phyloP scores from a whole-genome alignment of 1,140 invertebrate species.

The Drosophila micromelanica region DNA sequence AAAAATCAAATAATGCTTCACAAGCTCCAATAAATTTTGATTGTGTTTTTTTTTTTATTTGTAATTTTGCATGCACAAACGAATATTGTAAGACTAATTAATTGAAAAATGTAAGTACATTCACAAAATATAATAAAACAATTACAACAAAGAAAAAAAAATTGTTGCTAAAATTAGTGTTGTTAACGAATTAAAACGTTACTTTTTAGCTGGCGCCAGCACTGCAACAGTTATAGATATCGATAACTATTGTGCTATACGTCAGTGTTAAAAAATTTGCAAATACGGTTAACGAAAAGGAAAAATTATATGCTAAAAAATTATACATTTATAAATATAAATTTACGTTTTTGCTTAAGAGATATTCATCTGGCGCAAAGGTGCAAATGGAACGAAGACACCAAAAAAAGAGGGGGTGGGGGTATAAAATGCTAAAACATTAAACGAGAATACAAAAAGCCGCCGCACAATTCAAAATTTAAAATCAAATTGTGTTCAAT shows the following conservation, averaged over 20 bases:
- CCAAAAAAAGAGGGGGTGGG: background rate
- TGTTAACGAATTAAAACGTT: slow-evolving; percentile 9
- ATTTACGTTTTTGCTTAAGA: slow-evolving; percentile 5
- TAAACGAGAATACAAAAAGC: slow-evolving; percentile 36
- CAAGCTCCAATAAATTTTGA: slow-evolving; percentile 34
- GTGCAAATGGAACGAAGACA: slow-evolving; percentile 19
- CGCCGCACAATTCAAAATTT: slow-evolving; percentile 45
- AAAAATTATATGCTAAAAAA: slow-evolving; percentile 19
- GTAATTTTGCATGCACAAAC: slow-evolving; percentile 44
- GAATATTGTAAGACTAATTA: slow-evolving; percentile 41
- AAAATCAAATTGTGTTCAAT: slow-evolving; percentile 39
- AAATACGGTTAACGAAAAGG: slow-evolving; percentile 21
- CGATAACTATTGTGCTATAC: slow-evolving; percentile 4
- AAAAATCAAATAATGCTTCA: slow-evolving; percentile 13
- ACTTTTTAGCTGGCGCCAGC: background rate
- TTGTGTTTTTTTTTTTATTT: slow-evolving; percentile 25
- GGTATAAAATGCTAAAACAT: slow-evolving; percentile 22
- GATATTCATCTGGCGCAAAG: slow-evolving; percentile 45
- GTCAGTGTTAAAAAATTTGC: slow-evolving; percentile 20
- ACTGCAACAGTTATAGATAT: slow-evolving; percentile 4
- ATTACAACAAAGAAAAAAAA: background rate
- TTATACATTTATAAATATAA: background rate
- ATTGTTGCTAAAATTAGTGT: slow-evolving; percentile 34
- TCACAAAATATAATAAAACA: slow-evolving; percentile 30
- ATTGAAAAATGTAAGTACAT: slow-evolving; percentile 35